A percentile compares a stretch with the other conserved stretches of the same genome.
Evolutionary conservation across 2,113 vertebrate genomes (phyloP).

Genomic region (Thomomys bottae): DNA sequence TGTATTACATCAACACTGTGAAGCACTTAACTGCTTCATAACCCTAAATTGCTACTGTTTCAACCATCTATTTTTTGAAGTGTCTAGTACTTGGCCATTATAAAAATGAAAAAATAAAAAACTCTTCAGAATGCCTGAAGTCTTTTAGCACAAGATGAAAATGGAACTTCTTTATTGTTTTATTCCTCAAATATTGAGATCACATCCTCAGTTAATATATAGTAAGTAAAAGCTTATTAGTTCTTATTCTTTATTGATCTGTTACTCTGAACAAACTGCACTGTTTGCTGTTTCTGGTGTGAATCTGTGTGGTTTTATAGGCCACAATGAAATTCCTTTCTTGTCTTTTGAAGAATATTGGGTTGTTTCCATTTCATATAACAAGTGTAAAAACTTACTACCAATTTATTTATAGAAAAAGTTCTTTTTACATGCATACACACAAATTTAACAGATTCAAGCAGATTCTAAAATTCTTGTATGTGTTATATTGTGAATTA

Average conservation of each 20-base stretch:
- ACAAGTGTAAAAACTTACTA: constrained; percentile 29
- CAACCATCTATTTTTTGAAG: constrained; percentile 70
- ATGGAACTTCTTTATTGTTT: constrained; percentile 44
- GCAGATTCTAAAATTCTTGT: constrained; percentile 32
- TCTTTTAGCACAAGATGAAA: constrained; percentile 58
- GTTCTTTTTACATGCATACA: neutral
- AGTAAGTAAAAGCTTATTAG: constrained; percentile 47
- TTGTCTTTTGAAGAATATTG: constrained; percentile 38
- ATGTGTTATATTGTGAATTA: neutral
- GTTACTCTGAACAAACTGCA: neutral
- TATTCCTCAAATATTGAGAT: constrained; percentile 41
- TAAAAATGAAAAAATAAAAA: constrained; percentile 48
- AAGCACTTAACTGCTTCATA: constrained; percentile 75
- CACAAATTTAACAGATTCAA: neutral
- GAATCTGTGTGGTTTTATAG: constrained; percentile 29
- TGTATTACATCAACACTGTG: constrained; percentile 78
- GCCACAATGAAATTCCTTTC: constrained; percentile 35
- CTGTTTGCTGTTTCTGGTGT: neutral
- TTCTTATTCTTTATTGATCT: constrained; percentile 33
- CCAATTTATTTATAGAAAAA: constrained; percentile 30
- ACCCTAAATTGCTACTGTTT: constrained; percentile 69
- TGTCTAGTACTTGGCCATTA: constrained; percentile 27
- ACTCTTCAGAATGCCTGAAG: constrained; percentile 48
- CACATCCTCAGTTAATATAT: constrained; percentile 14
- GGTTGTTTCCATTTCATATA: constrained; percentile 32